A percentile compares a stretch with the other conserved stretches of the same genome.
phyloP scores from a whole-genome alignment of 2,797 vertebrate genomes.

The Botia almorhae region DNA sequence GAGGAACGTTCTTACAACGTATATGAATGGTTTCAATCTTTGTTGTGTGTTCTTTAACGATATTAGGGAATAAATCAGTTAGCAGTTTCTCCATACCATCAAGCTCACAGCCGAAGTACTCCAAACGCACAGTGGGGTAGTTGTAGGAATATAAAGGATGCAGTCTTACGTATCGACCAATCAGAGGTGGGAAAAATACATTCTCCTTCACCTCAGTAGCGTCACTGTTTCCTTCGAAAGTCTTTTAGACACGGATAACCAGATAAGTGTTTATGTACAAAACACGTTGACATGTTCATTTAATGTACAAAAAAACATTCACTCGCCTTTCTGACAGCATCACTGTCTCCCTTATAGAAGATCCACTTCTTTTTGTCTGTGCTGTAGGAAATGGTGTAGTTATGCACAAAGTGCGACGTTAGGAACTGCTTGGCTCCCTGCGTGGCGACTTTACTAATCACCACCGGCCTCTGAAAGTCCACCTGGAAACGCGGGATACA shows the following conservation, averaged over 20 bases:
- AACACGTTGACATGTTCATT: background rate
- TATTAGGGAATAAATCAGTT: background rate
- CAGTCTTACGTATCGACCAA: constrained; percentile 87
- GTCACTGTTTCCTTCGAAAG: constrained; percentile 88
- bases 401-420: constrained; percentile 73
- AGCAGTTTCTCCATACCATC: constrained; percentile 79
- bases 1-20: background rate
- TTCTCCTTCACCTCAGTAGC: constrained; percentile 79
- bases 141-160: constrained; percentile 81
- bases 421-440: constrained; percentile 90
- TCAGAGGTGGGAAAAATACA: constrained; percentile 86
- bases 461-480: constrained; percentile 87
- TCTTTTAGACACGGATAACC: constrained; percentile 67
- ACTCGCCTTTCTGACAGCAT: constrained; percentile 76
- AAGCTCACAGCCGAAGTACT: constrained; percentile 90
- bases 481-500: constrained; percentile 76
- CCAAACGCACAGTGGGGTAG: constrained; percentile 88
- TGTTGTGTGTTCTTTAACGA: background rate
- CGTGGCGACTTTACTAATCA: constrained; percentile 89
- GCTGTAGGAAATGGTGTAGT: constrained; percentile 88
- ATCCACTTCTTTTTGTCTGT: constrained; percentile 85
- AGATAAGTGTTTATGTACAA: background rate
- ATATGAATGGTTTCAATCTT: background rate
- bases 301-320: constrained; percentile 10
- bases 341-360: constrained; percentile 88